Base-by-base conservation (phyloP, 2,888 invertebrate species). In the Drosophila stalkeri region DNA sequence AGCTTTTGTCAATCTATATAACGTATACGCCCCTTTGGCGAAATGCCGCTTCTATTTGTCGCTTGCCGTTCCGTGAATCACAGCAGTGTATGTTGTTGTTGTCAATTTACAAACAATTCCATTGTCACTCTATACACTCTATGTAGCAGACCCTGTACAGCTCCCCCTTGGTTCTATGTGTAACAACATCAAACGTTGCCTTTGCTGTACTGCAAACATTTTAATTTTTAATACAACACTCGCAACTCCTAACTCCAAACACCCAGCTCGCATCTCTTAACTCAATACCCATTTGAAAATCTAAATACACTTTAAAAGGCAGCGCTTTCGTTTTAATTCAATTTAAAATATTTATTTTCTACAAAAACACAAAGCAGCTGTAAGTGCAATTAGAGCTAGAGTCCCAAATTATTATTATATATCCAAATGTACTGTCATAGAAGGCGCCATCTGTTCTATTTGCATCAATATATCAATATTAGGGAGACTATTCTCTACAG, bases 141-240 rank as follows among this genome's bases (percentile, higher is more conserved):
- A 33, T 39, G 64, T 46, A 54, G 47, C 46, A 23, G 31, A 51
- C 41, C 12, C 14, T 14, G 9, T 14, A 2, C 27, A 7, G 27
- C 14, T 9, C 37, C n/a, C 23, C 23, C 39, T 27, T 1, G 12
- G n/a, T 23, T n/a, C 39, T 39, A 3, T n/a, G 6, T 39, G 37
- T 4, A 60, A 62, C 55, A 61, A 52, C 72, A 62, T 71, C 69
- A 71, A 81, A 67, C 61, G 63, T 47, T 56, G 54, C 51, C 63
- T 64, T 64, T 70, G 60, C 49, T 43, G 55, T 52, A 62, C 60
- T 64, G 54, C 61, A 35, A 67, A 67, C 67, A 67, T 82, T 87
- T 82, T 70, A 82, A 87, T 87, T 81, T 82, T 72, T 75, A 78
- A 87, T 72, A 62, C 62, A 75, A 64, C 69, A 63, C 44, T 62